Evolutionary conservation across 2,888 invertebrate species (phyloP).

Genomic region (Dryomyza anilis): DNA sequence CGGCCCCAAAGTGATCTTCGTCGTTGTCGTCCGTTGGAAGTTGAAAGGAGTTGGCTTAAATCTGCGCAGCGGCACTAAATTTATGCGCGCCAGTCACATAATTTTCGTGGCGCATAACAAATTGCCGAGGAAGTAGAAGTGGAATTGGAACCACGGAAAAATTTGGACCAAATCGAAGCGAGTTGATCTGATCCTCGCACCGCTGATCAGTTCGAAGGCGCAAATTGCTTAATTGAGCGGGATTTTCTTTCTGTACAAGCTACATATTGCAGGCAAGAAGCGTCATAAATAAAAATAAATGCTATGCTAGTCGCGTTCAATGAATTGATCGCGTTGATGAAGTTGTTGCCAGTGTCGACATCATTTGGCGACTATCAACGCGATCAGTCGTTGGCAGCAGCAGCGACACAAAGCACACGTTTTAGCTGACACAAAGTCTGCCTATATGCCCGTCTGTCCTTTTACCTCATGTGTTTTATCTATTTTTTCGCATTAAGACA

Average conservation of each 20-base stretch:
- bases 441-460: no score
- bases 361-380: neutral
- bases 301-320: neutral
- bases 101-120: constrained; percentile 56
- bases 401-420: neutral
- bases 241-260: no score
- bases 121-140: constrained; percentile 53
- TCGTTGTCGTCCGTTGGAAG: constrained; percentile 35
- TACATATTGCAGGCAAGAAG: neutral
- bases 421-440: neutral
- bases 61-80: constrained; percentile 39
- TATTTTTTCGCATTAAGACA: no score
- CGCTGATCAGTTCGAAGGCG: neutral
- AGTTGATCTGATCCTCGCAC: neutral
- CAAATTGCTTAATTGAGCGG: constrained; percentile 21
- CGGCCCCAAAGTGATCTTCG: constrained; percentile 27
- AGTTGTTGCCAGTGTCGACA: constrained; percentile 55
- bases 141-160: neutral
- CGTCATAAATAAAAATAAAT: neutral
- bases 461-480: no score
- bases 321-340: constrained; percentile 52
- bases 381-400: neutral
- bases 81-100: constrained; percentile 59
- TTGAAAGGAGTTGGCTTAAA: neutral
- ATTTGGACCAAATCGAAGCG: neutral